These are phyloP conservation scores for Elmis aenea DNA, from an alignment of 2,888 invertebrate species.

Conservation along the genomic window DNA sequence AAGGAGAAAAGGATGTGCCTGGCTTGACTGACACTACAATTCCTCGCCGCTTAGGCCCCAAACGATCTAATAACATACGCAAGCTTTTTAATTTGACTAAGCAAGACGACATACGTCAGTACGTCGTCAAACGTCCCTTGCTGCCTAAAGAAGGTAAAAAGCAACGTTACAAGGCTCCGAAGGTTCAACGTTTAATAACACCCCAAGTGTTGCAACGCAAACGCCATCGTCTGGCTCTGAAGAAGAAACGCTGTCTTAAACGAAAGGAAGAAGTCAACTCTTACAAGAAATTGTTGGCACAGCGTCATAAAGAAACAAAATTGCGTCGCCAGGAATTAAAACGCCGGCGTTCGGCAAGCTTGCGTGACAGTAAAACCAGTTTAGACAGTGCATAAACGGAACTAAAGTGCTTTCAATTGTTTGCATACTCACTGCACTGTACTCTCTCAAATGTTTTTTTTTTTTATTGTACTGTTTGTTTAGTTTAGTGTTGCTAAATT, in stretches of 20 bases:
- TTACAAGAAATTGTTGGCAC: constrained; percentile 69
- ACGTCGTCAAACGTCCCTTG: constrained; percentile 68
- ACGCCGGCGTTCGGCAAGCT: constrained; percentile 74
- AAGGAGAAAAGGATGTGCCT: constrained; percentile 72
- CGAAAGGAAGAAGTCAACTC: constrained; percentile 66
- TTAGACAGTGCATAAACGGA: constrained; percentile 59
- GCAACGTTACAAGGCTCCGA: constrained; percentile 65
- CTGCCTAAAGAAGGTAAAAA: constrained; percentile 55
- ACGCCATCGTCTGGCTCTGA: constrained; percentile 64
- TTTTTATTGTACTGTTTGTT: not conserved
- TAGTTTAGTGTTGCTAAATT: not conserved
- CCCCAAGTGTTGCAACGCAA: constrained; percentile 66
- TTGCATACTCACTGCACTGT: too few relatives aligned
- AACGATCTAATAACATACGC: constrained; percentile 72
- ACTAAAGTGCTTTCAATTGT: too few relatives aligned
- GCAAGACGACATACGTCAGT: constrained; percentile 73
- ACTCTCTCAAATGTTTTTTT: not conserved
- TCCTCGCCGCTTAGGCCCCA: constrained; percentile 71
- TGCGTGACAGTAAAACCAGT: constrained; percentile 80
- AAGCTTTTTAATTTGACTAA: constrained; percentile 72
- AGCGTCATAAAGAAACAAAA: constrained; percentile 60
- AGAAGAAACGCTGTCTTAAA: constrained; percentile 60
- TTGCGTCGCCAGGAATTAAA: constrained; percentile 48
- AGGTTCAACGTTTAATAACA: constrained; percentile 75
- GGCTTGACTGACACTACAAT: constrained; percentile 76